A percentile compares a stretch with the other conserved stretches of the same genome.
These are phyloP conservation scores for Drosophila rhopaloa DNA, from an alignment of 1,140 invertebrate genomes.

Conservation along the genomic window DNA sequence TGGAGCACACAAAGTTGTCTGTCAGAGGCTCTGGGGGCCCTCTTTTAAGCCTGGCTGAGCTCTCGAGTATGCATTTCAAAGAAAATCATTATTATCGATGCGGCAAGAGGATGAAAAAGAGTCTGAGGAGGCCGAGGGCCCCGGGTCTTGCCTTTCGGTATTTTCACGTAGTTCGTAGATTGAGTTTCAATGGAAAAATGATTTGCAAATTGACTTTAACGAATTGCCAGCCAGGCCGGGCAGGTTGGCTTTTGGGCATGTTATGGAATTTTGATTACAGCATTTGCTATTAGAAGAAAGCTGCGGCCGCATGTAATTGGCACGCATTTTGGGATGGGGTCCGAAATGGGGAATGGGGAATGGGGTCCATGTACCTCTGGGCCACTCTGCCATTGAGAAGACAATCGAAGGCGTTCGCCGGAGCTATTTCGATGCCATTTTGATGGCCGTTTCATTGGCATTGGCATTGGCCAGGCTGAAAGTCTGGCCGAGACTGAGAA, in stretches of 20 bases:
- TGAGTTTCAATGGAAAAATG: conserved; percentile 84
- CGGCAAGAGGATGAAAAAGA: conserved; percentile 53
- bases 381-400: conserved; percentile 16
- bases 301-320: conserved; percentile 60
- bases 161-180: conserved; percentile 81
- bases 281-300: conserved; percentile 60
- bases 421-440: conserved; percentile 50
- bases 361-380: conserved; percentile 17
- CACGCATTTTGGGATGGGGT: conserved; percentile 55
- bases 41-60: conserved; percentile 51
- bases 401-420: conserved; percentile 38
- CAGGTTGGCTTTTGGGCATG: conserved; percentile 49
- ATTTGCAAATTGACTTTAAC: conserved; percentile 84
- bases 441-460: conserved; percentile 56
- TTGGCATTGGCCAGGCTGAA: conserved; percentile 33
- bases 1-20: conserved; percentile 73
- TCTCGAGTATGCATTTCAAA: conserved; percentile 83
- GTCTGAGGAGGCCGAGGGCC: conserved; percentile 17
- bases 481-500: conserved; percentile 8
- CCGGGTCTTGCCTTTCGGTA: conserved; percentile 65
- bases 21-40: conserved; percentile 55
- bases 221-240: conserved; percentile 70
- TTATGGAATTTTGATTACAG: conserved; percentile 81
- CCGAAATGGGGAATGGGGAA: no score
- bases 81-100: conserved; percentile 84